Conservation (phyloP, 2,888 invertebrate genomes). For the Busseola fusca region DNA sequence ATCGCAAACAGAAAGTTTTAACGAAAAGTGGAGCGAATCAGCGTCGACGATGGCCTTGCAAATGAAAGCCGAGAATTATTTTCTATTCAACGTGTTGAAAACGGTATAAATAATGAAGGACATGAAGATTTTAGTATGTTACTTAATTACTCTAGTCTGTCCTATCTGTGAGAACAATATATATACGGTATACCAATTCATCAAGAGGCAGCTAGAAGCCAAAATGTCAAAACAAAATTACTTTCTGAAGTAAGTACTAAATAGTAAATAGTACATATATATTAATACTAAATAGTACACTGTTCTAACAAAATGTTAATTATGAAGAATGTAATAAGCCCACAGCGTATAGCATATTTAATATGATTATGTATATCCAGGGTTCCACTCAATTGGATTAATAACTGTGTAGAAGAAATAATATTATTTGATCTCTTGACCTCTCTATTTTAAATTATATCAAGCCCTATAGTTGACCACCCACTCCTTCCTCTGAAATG, state of each 20-base stretch:
- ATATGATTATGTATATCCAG: not conserved
- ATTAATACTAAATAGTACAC: not conserved
- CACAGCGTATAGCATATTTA: not conserved
- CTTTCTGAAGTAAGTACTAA: too few relatives aligned
- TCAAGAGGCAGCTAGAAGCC: not conserved
- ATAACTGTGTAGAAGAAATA: conserved; percentile 17
- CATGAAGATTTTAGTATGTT: not conserved
- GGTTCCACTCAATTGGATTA: conserved; percentile 15
- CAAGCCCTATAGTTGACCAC: conserved; percentile 15
- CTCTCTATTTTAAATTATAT: conserved; percentile 12
- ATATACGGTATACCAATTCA: not conserved
- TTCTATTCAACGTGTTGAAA: conserved; percentile 63
- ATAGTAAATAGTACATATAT: too few relatives aligned
- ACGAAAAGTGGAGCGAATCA: conserved; percentile 75
- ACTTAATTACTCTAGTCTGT: not conserved
- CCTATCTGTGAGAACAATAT: not conserved
- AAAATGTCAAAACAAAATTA: not conserved
- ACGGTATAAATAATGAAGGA: conserved; percentile 31
- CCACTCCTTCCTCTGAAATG: conserved; percentile 18
- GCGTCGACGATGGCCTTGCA: conserved; percentile 67
- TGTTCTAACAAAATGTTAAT: not conserved
- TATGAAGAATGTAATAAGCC: not conserved
- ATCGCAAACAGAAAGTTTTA: conserved; percentile 72
- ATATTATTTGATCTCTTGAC: conserved; percentile 23
- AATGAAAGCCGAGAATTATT: conserved; percentile 75